A percentile compares a stretch with the other conserved stretches of the same genome.
These are phyloP conservation scores for Semicossyphus pulcher DNA, from an alignment of 2,113 vertebrate genomes.

Conservation along the genomic window DNA sequence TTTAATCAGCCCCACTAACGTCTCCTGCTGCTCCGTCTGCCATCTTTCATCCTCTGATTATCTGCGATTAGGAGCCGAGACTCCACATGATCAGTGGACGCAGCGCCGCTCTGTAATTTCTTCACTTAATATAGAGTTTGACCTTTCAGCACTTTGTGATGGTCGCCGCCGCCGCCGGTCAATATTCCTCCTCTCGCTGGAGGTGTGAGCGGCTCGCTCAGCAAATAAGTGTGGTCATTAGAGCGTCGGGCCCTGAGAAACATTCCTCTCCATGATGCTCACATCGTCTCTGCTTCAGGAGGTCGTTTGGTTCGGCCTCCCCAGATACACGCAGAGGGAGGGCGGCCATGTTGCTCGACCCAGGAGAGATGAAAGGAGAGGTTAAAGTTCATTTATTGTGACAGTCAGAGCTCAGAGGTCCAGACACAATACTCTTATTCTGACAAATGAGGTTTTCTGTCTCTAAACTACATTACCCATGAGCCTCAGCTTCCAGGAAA, in stretches of 20 bases:
- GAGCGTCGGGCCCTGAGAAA: constrained; percentile 21
- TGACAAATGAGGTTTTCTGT: too few species aligned
- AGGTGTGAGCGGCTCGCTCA: constrained; percentile 10
- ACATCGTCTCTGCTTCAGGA: constrained; percentile 2
- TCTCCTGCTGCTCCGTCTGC: constrained; percentile 8
- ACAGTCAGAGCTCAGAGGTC: too few species aligned
- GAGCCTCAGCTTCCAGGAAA: too few species aligned
- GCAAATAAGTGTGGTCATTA: constrained; percentile 67
- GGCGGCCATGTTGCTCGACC: neutral
- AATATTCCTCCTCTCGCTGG: constrained; percentile 23
- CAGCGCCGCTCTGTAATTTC: constrained; percentile 37
- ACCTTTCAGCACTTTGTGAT: constrained; percentile 59
- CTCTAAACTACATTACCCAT: too few species aligned
- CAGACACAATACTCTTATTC: too few species aligned
- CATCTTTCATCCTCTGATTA: constrained; percentile 51
- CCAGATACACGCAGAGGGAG: neutral
- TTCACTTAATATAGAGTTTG: constrained; percentile 59
- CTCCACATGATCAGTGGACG: constrained; percentile 36
- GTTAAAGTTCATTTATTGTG: too few species aligned
- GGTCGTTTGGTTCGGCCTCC: constrained; percentile 14
- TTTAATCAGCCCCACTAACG: constrained; percentile 38
- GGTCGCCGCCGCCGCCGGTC: constrained; percentile 53
- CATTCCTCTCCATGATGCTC: constrained; percentile 22
- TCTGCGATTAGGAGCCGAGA: constrained; percentile 37
- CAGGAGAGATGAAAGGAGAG: neutral